Conservation (phyloP, 2,113 vertebrate species). For the Menura novaehollandiae region DNA sequence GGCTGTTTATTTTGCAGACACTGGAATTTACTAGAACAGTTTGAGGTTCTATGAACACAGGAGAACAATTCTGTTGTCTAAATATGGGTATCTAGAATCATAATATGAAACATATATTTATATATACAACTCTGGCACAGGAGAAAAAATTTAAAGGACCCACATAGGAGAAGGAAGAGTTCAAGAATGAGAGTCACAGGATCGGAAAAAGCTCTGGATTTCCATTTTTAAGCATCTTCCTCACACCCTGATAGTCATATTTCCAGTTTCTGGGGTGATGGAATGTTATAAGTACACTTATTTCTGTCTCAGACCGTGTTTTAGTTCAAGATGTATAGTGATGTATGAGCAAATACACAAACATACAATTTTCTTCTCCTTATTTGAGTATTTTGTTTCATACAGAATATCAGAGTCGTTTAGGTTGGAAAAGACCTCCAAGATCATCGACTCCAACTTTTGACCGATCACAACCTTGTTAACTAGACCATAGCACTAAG, state of each 20-base stretch:
- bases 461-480: not conserved
- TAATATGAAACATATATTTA: not conserved
- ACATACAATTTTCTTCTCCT: fast-evolving
- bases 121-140: not conserved
- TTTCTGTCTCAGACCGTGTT: not conserved
- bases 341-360: not conserved
- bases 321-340: not conserved
- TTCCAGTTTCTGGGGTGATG: not conserved
- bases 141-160: not conserved
- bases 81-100: not conserved
- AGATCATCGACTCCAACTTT: not conserved
- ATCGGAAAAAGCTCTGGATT: not conserved
- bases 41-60: not conserved
- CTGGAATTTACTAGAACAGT: not conserved
- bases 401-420: not conserved
- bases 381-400: not conserved
- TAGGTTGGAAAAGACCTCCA: not conserved
- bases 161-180: not conserved
- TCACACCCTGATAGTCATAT: not conserved
- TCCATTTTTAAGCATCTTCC: not conserved
- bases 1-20: not conserved
- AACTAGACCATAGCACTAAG: not conserved
- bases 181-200: not conserved
- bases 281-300: not conserved
- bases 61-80: not conserved